Evolutionary conservation across 2,113 vertebrate genomes (phyloP), one percentile per base, ranked within the genome.

Genomic region (Nymphicus hollandicus): DNA sequence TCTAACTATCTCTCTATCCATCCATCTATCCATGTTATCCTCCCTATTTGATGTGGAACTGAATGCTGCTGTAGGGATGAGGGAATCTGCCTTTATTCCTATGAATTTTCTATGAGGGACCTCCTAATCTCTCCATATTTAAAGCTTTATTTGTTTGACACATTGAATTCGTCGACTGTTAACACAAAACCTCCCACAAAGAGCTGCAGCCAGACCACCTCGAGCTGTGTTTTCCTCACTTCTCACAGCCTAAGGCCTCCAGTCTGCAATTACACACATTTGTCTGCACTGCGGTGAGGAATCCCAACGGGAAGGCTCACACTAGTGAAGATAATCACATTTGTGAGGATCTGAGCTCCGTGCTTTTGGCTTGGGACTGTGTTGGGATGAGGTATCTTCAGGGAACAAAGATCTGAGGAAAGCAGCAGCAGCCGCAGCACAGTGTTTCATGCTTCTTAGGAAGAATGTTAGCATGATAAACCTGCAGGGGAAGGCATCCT

Each of bases 111-210:
- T 81, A 79, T 72, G 23, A 79, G 25, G 39, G 23, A 79, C 41
- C 41, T 69, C 56, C 77, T 64, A 44, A 86, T 81, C 86, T 81
- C 72, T 69, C 61, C 53, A 74, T 81, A 78, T 72, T 81, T 72
- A 78, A 88, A 87, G 88, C 37, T 94, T 78, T 88, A 58, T 93
- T 88, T 96, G 72, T 91, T 86, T 90, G 91, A 82, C 83, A 93
- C 56, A 11, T 27, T 27, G 35, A 83, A 90, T 82, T 78, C 66
- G 81, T 46, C 61, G 69, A 64, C 76, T 92, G 24, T 81, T 81
- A 89, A 91, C 64, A 88, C 18, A 68, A 93, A 90, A 68, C 80
- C 93, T 88, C 93, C 90, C 72, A 74, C 80, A 68, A 88, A 74
- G 82, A 31, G 72, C 37, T 6, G 22, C 60, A 81, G 85, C 63